Evolutionary conservation across 2,888 invertebrate genomes (phyloP), one percentile per base, ranked within the genome.

Genomic region (Tetheella fluctuosa): DNA sequence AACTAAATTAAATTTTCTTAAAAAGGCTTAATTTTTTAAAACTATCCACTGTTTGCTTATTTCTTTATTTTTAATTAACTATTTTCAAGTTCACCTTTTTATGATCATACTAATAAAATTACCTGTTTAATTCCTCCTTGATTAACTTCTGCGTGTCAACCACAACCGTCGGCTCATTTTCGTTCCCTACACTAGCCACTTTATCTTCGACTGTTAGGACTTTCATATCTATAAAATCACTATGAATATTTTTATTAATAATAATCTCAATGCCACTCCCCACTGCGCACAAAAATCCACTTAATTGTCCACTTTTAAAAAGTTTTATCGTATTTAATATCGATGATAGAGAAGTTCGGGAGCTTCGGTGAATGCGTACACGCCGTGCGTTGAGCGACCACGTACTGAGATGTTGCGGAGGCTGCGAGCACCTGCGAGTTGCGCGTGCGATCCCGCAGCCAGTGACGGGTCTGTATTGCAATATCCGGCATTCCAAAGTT

Each of bases 401-500:
- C 70, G 74, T 73, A 79, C 81, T 82, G 80, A 76, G 60, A 70
- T 65, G 63, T 60, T 25, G 63, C 58, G 37, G 53, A 67, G 72
- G 59, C 64, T 68, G 59, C 63, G 60, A 60, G 56, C 76, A 81
- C 83, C 84, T 83, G 82, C 71, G 74, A 64, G 58, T 66, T 39
- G 39, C 20, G 48, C 17, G 48, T 6, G 66, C 70, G 69, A 60
- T 62, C 60, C 68, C 77, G 59, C 63, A 66, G 72, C 67, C 73
- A 72, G 67, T 75, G 78, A 76, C 83, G 77, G 74, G 68, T 67
- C 69, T 70, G 76, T 79, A 81, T 77, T 85, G 85, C 88, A 88
- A 89, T 85, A 90, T 92, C 92, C 91, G 91, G 91, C 92, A 92
- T 92, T 91, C 92, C 92, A 80, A 64, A 68, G 84, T 84, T 91